Conservation (phyloP, 2,113 vertebrate species). For the Dromas ardeola region DNA sequence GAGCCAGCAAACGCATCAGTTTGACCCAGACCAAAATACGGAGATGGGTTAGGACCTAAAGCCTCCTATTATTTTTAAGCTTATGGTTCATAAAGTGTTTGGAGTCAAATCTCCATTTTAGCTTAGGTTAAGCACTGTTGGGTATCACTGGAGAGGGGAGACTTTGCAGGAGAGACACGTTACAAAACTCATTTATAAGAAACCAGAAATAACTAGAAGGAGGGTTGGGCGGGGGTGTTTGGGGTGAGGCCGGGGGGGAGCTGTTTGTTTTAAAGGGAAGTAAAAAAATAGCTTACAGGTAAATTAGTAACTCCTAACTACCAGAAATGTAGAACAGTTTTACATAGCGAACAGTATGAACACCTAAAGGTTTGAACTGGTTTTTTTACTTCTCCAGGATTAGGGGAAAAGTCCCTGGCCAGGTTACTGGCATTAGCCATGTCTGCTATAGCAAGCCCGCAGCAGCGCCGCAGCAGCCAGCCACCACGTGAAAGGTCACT, state of each 20-base stretch:
- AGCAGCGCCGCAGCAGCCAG: neutral
- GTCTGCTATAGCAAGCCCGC: neutral
- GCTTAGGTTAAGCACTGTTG: neutral
- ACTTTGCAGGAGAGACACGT: neutral
- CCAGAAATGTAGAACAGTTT: neutral
- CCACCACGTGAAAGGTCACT: neutral
- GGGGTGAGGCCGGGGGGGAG: neutral
- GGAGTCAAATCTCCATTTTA: neutral
- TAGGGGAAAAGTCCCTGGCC: neutral
- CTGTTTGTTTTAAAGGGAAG: conserved; percentile 40
- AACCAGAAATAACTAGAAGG: conserved; percentile 23
- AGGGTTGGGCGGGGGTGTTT: neutral
- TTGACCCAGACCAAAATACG: neutral
- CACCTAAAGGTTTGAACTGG: neutral
- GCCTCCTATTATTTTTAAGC: neutral
- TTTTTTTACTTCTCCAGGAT: neutral
- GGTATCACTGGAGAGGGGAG: neutral
- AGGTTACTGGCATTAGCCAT: neutral
- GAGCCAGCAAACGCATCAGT: neutral
- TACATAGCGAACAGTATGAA: accelerated
- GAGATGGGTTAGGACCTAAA: neutral
- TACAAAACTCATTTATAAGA: neutral
- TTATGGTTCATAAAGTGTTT: neutral
- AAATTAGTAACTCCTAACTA: conserved; percentile 25
- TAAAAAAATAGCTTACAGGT: conserved; percentile 44